Percentiles rank a stretch among this genome's conserved stretches.
Conservation (phyloP, 2,888 invertebrate species). For the Cheilosia grossa region DNA sequence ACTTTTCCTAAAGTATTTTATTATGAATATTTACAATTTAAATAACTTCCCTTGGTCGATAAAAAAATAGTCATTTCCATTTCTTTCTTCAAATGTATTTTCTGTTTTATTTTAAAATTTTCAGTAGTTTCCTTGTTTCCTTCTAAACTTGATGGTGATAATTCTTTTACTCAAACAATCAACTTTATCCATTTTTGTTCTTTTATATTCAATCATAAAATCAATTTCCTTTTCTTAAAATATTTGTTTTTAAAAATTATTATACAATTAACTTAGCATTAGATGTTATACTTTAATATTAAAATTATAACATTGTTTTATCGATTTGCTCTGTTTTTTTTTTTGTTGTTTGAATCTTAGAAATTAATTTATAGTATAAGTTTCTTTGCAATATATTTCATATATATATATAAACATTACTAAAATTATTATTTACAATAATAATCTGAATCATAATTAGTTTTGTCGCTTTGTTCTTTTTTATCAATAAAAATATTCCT, state of each 20-base stretch:
- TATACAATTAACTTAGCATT: slow-evolving; percentile 67
- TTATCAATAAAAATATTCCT: slow-evolving; percentile 45
- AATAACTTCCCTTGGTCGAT: too few relatives aligned
- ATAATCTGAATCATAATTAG: slow-evolving; percentile 65
- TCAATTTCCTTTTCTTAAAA: slow-evolving; percentile 73
- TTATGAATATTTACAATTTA: too few relatives aligned
- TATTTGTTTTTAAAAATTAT: slow-evolving; percentile 64
- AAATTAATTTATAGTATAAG: slow-evolving; percentile 72
- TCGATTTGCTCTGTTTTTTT: slow-evolving; percentile 25
- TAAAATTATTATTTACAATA: slow-evolving; percentile 75
- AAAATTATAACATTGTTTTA: slow-evolving; percentile 74
- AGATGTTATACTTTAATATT: slow-evolving; percentile 68
- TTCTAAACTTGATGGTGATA: slow-evolving; percentile 54
- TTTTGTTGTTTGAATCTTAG: slow-evolving; percentile 45
- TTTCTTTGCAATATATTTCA: slow-evolving; percentile 72
- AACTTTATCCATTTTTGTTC: slow-evolving; percentile 49
- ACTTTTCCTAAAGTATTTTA: too few relatives aligned
- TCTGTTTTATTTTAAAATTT: slow-evolving; percentile 57
- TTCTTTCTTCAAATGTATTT: not conserved
- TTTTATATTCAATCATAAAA: slow-evolving; percentile 75
- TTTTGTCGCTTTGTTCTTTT: slow-evolving; percentile 33
- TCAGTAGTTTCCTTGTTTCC: slow-evolving; percentile 44
- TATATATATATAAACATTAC: slow-evolving; percentile 64
- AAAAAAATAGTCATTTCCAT: not conserved
- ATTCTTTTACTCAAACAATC: slow-evolving; percentile 54